Evolutionary conservation across 2,888 invertebrate species (phyloP), one percentile per base, ranked within the genome.

Genomic region (Cosmopolites sordidus): DNA sequence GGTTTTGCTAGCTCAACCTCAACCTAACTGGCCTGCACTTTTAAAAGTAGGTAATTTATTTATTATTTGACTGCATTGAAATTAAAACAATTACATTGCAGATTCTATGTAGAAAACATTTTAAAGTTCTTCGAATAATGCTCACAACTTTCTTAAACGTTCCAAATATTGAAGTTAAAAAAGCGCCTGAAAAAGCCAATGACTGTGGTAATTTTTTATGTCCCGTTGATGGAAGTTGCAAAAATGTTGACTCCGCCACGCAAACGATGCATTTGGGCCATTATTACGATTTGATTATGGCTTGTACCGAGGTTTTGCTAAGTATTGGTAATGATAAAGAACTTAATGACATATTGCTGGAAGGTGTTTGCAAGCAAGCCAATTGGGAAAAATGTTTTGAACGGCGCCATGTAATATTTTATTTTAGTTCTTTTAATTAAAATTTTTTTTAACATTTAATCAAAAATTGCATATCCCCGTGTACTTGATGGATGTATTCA

Each of bases 341-440:
- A 59, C 75, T 88, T 9, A 77, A 80, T 45, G 78, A 82, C 0
- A 81, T 84, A 0, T 69, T 89, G 0, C 79, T 86, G 42, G 79
- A 80, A 48, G 78, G 82, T 0, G 72, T 87, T 22, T 76, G 79
- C 30, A 77, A 78, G 4, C 77, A 77, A 5, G 74, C 69, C 0
- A 70, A 80, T 42, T 90, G 89, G 89, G 80, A 84, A 0, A 80
- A 82, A 54, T 86, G 85, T 63, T 78, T 90, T 55, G 88, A 89
- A 70, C 83, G 85, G 68, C 76, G 86, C 64, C 87, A 89, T 77
- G 85, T 87, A 69, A 64, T 22, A 8, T 22, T 5, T 22, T 8
- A 22, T 5, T 22, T 22, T 22, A 22, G n/a, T n/a, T n/a, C n/a
- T n/a, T n/a, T n/a, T n/a, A n/a, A n/a, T n/a, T n/a, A n/a, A n/a